Base-by-base conservation (phyloP, 2,113 vertebrate species). In the Astur gentilis region DNA sequence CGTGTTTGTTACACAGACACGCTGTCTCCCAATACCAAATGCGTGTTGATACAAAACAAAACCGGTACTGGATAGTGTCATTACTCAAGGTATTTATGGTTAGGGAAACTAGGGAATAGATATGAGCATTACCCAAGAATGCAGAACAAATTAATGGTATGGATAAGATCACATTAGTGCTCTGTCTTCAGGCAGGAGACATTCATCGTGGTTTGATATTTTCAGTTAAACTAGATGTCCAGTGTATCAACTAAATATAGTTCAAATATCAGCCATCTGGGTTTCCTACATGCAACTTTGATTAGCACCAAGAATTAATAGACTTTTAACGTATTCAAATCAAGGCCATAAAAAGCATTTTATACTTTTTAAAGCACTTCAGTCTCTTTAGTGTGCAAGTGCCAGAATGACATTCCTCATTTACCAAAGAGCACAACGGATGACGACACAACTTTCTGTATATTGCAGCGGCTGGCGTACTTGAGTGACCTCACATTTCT, bases 1-100 rank as follows among this genome's bases (percentile, higher is more conserved):
- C 0, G 0, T 5, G 6, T 8, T 17, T 25, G 25, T 9, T 6
- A 21, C 19, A 13, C 75, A 54, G 87, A 67, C 57, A 6, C 0
- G 2, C 36, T 1, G 62, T 16, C 52, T 82, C 22, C 83, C 18
- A 2, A 29, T 21, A 34, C 26, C 54, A 0, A 58, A 26, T 0
- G 61, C 27, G 0, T 1, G 42, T 12, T 50, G 54, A 3, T 10
- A 64, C 80, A 45, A 20, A 71, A 52, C 92, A 20, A 6, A 16
- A 9, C 62, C 6, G 17, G 8, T 6, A 2, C 61, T 55, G 83
- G 50, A 17, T 27, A 36, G 13, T 0, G 11, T 3, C 52, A 44
- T 42, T 25, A 31, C 77, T 55, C 5, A 1, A 14, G 77, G 69
- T 50, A 22, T 55, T 77, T 85, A 65, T n/a, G 84, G 69, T 5